Evolutionary conservation across 1,140 invertebrate species (phyloP).

Genomic region (Oryctes rhinoceros): DNA sequence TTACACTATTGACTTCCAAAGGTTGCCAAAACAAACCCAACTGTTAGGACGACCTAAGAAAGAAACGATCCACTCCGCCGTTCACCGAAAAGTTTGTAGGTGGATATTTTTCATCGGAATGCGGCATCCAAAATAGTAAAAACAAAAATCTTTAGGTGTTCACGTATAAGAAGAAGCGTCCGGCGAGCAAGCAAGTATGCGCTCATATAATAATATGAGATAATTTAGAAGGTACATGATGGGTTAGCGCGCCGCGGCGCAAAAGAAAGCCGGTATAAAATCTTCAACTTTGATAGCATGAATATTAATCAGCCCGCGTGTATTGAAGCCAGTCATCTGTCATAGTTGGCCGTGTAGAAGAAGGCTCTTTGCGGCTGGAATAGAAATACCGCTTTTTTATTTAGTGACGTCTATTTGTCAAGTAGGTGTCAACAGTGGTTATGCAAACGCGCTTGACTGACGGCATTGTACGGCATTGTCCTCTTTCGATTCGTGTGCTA

Average conservation of each 20-base stretch:
- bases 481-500: not conserved
- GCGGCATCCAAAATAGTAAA: too few species aligned
- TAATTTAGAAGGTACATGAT: too few species aligned
- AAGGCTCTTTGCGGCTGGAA: slow-evolving; percentile 18
- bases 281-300: not conserved
- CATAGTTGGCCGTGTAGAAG: not conserved
- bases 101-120: too few species aligned
- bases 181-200: too few species aligned
- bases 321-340: slow-evolving; percentile 33
- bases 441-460: slow-evolving; percentile 36
- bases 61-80: too few species aligned
- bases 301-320: slow-evolving; percentile 21
- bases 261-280: not conserved
- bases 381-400: slow-evolving; percentile 22
- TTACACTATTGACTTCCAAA: too few species aligned
- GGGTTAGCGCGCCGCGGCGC: not conserved
- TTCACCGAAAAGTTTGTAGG: too few species aligned
- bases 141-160: too few species aligned
- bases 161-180: too few species aligned
- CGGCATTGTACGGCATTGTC: slow-evolving; percentile 2
- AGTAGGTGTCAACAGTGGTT: slow-evolving; percentile 38
- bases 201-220: too few species aligned
- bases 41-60: too few species aligned
- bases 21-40: too few species aligned
- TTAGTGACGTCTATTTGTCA: slow-evolving; percentile 31